A percentile compares a stretch with the other conserved stretches of the same genome.
These are phyloP conservation scores for Takifugu bimaculatus DNA, from an alignment of 2,113 vertebrate genomes.

Conservation along the genomic window DNA sequence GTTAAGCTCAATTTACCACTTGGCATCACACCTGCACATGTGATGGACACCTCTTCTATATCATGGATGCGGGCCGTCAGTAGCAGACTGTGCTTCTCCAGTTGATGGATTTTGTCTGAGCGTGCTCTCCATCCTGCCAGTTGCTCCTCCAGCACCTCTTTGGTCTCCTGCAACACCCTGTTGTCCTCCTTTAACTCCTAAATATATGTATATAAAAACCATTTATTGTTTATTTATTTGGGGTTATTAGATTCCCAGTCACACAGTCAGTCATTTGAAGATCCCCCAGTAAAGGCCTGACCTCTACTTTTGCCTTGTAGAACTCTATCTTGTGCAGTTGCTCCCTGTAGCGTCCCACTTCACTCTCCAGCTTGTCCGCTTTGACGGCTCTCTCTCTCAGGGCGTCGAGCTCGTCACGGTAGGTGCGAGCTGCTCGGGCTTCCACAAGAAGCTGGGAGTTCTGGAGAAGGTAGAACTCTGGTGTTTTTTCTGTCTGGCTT, in stretches of 20 bases:
- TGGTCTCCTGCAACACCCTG: conserved; percentile 95
- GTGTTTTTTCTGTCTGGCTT: neutral
- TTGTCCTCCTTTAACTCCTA: conserved; percentile 98
- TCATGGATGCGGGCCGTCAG: conserved; percentile 89
- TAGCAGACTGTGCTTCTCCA: conserved; percentile 93
- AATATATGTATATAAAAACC: neutral
- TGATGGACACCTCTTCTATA: conserved; percentile 88
- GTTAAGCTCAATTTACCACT: neutral
- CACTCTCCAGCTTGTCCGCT: conserved; percentile 97
- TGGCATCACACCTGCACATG: neutral
- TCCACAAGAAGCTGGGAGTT: conserved; percentile 89
- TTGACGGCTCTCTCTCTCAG: conserved; percentile 90
- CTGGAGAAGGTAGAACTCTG: conserved; percentile 61
- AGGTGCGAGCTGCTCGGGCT: conserved; percentile 89
- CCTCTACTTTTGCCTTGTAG: conserved; percentile 96
- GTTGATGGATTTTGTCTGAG: conserved; percentile 93
- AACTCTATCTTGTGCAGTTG: conserved; percentile 95
- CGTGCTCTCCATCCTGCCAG: conserved; percentile 86
- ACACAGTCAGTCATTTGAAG: no score
- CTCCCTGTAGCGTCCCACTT: conserved; percentile 91
- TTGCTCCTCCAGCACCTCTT: conserved; percentile 94
- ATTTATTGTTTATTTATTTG: neutral
- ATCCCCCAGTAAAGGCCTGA: conserved; percentile 37
- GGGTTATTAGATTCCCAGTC: neutral
- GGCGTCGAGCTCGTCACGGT: conserved; percentile 91